phyloP scores from a whole-genome alignment of 1,140 invertebrate species.

The Zaprionus inermis region DNA sequence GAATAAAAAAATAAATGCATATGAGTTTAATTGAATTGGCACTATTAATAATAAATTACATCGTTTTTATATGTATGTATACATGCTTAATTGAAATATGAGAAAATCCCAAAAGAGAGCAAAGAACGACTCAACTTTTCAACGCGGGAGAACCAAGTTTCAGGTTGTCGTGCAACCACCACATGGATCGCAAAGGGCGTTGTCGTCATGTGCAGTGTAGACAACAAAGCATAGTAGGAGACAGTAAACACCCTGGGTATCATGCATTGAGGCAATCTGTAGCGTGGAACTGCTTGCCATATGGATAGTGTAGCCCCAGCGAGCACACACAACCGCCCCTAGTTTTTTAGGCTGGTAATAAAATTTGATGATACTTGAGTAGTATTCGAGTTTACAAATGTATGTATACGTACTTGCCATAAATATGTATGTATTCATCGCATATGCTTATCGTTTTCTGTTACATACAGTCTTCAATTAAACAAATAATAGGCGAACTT shows the following conservation, averaged over 20 bases:
- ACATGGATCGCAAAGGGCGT: conserved; percentile 27
- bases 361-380: conserved; percentile 1
- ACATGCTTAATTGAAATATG: conserved; percentile 1
- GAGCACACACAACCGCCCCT: conserved; percentile 3
- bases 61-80: too few relatives aligned
- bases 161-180: conserved; percentile 33
- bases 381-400: neutral
- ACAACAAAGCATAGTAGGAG: neutral
- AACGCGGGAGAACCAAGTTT: conserved; percentile 15
- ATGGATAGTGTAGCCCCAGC: conserved; percentile 24
- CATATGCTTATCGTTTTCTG: neutral
- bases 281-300: conserved; percentile 57
- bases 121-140: neutral
- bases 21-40: too few relatives aligned
- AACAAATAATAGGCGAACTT: neutral
- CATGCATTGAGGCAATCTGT: conserved; percentile 28
- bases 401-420: neutral
- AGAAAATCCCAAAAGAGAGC: conserved; percentile 1
- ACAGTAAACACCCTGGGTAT: neutral
- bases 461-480: neutral
- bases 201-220: conserved; percentile 18
- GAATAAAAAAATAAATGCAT: neutral
- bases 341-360: conserved; percentile 11
- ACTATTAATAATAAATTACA: too few relatives aligned
- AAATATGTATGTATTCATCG: neutral